Base-by-base conservation (phyloP, 2,888 invertebrate genomes). In the Lycophotia porphyrea region DNA sequence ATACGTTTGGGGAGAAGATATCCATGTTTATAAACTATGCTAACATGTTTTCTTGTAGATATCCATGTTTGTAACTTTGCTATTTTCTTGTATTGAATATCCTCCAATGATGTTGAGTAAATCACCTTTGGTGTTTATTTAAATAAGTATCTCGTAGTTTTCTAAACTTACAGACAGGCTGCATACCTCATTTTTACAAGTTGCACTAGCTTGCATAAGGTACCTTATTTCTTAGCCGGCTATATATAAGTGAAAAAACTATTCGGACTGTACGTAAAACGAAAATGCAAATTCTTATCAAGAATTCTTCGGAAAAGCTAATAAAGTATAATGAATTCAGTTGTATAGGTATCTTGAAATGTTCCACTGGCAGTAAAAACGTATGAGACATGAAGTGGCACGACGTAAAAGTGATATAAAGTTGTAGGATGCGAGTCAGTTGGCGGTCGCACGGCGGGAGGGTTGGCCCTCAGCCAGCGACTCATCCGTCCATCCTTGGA, bases 381-480 rank as follows among this genome's bases (percentile, higher is more conserved):
- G 75, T 82, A 82, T 78, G 68, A 80, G 82, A 75, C 79, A 81
- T 82, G 82, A 86, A 87, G 84, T 87, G 80, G 76, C 72, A 84
- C 78, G 55, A 85, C 74, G 72, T 86, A 84, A 84, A 88, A 84
- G 70, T 79, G 81, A 85, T 81, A 85, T 88, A 84, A 84, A 86
- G 77, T 86, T 80, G 75, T 78, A 87, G 85, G 74, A 84, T 82
- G 84, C 79, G 84, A 81, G 88, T 82, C 76, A 78, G 83, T 81
- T 65, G 73, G 85, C 78, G 76, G 87, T 79, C 64, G 77, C 65
- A 77, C 70, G 79, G 76, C 67, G 44, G 73, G 71, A 80, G 69
- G 74, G 74, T 85, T 92, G 93, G 93, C 92, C 78, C 76, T 66
- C 61, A 80, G 93, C 93, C 93, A 93, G 85, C 72, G 74, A 44